phyloP scores from a whole-genome alignment of 1,140 invertebrate species.

The Drosophila sucinea region DNA sequence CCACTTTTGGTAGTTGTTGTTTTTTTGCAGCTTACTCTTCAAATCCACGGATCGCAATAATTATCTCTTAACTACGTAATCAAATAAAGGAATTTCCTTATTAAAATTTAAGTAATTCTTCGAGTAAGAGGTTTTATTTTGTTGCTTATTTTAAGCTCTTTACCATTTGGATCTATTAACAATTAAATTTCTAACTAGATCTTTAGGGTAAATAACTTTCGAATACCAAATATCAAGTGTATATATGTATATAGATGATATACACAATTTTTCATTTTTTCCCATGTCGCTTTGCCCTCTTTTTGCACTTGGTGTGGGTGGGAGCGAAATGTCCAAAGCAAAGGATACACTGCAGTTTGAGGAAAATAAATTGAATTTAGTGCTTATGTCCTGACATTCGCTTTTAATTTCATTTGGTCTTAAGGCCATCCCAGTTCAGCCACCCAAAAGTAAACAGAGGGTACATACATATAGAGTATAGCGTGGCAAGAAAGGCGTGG shows the following conservation, averaged over 20 bases:
- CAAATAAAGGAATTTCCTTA: no score
- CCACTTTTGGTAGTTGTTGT: slow-evolving; percentile 31
- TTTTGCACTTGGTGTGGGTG: slow-evolving; percentile 34
- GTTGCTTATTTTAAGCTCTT: no score
- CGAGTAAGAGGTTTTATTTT: not conserved
- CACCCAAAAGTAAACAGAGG: slow-evolving; percentile 45
- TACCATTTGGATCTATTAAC: no score
- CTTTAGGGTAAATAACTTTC: slow-evolving; percentile 13
- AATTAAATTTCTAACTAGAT: not conserved
- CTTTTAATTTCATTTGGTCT: slow-evolving; percentile 76
- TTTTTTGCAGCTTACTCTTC: slow-evolving; percentile 34
- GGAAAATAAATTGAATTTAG: slow-evolving; percentile 78
- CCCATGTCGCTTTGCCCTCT: slow-evolving; percentile 21
- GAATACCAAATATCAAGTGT: not conserved
- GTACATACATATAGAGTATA: not conserved
- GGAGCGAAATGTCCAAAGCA: slow-evolving; percentile 21
- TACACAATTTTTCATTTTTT: slow-evolving; percentile 12
- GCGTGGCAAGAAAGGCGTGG: slow-evolving; percentile 10
- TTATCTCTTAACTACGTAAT: not conserved
- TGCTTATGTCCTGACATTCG: slow-evolving; percentile 75
- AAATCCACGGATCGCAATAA: not conserved
- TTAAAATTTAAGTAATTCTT: not conserved
- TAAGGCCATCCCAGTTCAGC: slow-evolving; percentile 59
- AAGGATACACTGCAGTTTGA: slow-evolving; percentile 56
- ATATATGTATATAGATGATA: not conserved